Evolutionary conservation across 1,140 invertebrate genomes (phyloP).

Genomic region (Lycorma delicatula): DNA sequence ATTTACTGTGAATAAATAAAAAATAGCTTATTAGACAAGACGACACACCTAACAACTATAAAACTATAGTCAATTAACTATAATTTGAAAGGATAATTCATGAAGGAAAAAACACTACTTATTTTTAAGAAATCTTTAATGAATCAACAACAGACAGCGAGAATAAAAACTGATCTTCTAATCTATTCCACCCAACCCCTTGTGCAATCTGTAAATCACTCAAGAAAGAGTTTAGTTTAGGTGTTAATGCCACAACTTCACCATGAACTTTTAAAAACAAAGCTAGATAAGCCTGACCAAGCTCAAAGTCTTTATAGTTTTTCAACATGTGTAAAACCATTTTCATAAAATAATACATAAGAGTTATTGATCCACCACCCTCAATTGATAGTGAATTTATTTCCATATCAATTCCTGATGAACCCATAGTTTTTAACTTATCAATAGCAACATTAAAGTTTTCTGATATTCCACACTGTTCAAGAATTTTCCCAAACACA

Average conservation of each 20-base stretch:
- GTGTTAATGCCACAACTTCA: constrained; percentile 47
- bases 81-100: no score
- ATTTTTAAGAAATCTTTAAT: constrained; percentile 52
- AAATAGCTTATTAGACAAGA: no score
- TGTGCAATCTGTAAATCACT: constrained; percentile 50
- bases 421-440: constrained; percentile 71
- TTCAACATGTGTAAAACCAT: constrained; percentile 63
- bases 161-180: constrained; percentile 61
- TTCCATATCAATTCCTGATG: constrained; percentile 84
- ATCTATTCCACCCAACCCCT: constrained; percentile 55
- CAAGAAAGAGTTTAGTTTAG: constrained; percentile 47
- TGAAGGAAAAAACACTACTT: no score
- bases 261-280: constrained; percentile 85
- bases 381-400: constrained; percentile 69
- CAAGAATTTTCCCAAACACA: constrained; percentile 53
- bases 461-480: constrained; percentile 35
- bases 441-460: constrained; percentile 50
- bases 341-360: constrained; percentile 73
- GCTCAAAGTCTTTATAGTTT: constrained; percentile 78
- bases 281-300: constrained; percentile 85
- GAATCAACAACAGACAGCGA: constrained; percentile 44
- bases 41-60: no score
- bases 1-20: no score
- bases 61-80: no score
- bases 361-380: constrained; percentile 51